Base-by-base conservation (phyloP, 2,888 invertebrate species). In the Scelioninae gen. 1 region DNA sequence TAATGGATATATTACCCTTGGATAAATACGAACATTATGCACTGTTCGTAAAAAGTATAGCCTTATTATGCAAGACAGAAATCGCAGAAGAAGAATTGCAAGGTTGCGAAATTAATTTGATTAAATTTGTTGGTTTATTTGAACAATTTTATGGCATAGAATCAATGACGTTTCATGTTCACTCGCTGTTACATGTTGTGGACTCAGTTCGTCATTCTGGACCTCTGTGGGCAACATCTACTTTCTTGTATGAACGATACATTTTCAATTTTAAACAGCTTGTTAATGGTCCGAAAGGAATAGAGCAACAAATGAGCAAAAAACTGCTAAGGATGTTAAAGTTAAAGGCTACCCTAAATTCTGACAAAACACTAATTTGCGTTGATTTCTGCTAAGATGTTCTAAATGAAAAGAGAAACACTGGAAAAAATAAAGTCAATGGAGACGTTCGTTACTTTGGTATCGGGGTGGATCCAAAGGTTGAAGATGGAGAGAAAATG, bases 121-220 rank as follows among this genome's bases (percentile, higher is more conserved):
- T 75, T 6, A 5, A 11, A 34, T 83, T 80, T 56, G 76, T 76
- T 9, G 65, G 38, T 6, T 34, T 53, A 11, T 83, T 34, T 40
- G 40, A 83, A 68, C 8, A 9, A 13, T 40, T 43, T 15, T 80
- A 83, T 45, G 79, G 77, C 0, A 11, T 40, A 16, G 53, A 63
- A 38, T 34, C 40, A 3, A 63, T 75, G 80, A 75, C 74, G 6
- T 79, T 47, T 53, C 72, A 79, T 60, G 62, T 68, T 1, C 58
- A 58, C 32, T 23, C 38, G 0, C n/a, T 79, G 10, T 47, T 65
- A 15, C 79, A 79, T 38, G 23, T 34, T 7, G 58, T 65, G 5
- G 51, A 79, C 2, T 60, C 58, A 10, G 65, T 79, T 55, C 49
- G 58, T 10, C 38, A 56, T 5, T 43, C 56, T 15, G 78, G 71